Conservation (phyloP, 2,797 vertebrate genomes). For the Cynopterus sphinx region DNA sequence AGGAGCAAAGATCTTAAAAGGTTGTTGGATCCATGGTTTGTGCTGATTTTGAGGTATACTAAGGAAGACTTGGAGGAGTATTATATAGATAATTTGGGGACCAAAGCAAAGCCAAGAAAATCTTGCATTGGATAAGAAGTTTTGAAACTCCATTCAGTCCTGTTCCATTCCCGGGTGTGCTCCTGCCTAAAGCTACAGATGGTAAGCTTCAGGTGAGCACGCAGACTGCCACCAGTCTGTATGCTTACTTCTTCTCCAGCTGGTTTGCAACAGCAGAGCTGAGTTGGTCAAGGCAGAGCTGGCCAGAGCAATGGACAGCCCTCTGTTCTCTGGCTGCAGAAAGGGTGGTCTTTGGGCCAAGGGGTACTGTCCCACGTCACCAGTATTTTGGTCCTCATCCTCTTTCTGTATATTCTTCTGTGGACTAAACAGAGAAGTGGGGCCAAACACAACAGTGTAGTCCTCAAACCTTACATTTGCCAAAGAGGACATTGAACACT, state of each 20-base stretch:
- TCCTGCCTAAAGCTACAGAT: neutral
- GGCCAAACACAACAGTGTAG: neutral
- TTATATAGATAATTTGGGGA: slow-evolving; percentile 22
- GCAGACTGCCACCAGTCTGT: neutral
- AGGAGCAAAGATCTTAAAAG: neutral
- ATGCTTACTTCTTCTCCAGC: neutral
- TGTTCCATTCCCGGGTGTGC: slow-evolving; percentile 38
- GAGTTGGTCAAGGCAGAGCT: neutral
- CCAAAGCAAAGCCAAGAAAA: neutral
- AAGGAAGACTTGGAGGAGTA: slow-evolving; percentile 45
- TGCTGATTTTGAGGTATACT: neutral
- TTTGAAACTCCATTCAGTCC: neutral
- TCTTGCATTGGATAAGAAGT: neutral
- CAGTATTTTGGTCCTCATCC: neutral
- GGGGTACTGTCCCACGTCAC: neutral
- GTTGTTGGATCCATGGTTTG: neutral
- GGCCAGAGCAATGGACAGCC: neutral
- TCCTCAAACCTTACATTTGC: neutral
- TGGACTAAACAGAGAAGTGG: neutral
- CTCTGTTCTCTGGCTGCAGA: slow-evolving; percentile 54
- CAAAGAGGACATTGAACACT: neutral
- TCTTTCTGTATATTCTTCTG: slow-evolving; percentile 27
- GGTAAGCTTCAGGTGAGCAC: neutral
- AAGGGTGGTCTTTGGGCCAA: neutral
- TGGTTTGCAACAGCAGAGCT: accelerated